phyloP scores from a whole-genome alignment of 2,797 vertebrate species.

The Chiroxiphia lanceolata region DNA sequence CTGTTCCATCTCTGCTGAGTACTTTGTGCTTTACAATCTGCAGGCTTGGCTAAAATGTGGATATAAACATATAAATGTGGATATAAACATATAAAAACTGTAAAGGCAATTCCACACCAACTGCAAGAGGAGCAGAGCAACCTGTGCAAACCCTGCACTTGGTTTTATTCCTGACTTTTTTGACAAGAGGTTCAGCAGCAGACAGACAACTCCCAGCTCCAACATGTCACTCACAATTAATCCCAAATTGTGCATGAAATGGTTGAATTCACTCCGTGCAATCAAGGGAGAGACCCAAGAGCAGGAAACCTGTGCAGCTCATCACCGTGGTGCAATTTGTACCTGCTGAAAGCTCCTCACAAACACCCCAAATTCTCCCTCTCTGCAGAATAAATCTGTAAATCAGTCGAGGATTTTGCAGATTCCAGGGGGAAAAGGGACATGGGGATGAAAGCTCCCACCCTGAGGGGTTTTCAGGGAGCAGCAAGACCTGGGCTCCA shows the following conservation, averaged over 20 bases:
- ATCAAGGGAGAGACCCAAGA: constrained; percentile 26
- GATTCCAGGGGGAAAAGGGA: background rate
- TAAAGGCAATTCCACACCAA: background rate
- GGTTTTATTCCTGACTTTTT: background rate
- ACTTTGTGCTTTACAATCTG: background rate
- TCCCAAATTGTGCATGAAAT: constrained; percentile 25
- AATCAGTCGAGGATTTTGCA: background rate
- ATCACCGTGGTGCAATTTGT: constrained; percentile 13
- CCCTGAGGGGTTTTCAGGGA: background rate
- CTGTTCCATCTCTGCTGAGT: background rate
- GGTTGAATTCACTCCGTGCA: constrained; percentile 17
- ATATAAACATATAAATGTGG: background rate
- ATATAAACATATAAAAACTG: background rate
- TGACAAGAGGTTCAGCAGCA: background rate
- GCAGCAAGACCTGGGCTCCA: background rate
- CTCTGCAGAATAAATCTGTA: background rate
- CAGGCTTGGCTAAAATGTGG: background rate
- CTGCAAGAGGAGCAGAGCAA: background rate
- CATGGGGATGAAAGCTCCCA: background rate
- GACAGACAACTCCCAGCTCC: constrained; percentile 25
- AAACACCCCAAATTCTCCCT: background rate
- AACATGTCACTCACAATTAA: constrained; percentile 24
- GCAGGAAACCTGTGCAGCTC: background rate
- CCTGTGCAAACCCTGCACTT: background rate
- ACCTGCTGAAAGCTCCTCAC: constrained; percentile 14